Base-by-base conservation (phyloP, 2,888 invertebrate genomes). In the Tillus elongatus region DNA sequence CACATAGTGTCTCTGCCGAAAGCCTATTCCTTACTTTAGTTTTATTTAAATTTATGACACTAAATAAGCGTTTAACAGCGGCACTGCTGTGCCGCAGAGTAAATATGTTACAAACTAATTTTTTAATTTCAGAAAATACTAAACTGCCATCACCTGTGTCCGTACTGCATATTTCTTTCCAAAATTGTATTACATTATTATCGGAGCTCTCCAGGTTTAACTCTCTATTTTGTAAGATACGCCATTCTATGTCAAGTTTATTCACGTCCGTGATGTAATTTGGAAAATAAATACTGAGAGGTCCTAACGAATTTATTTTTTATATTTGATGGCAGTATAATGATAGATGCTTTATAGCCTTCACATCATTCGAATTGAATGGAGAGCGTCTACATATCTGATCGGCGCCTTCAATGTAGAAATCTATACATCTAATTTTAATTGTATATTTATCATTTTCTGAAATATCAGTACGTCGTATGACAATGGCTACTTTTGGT, bases 31-130 rank as follows among this genome's bases (percentile, higher is more conserved):
- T 33, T 13, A 33, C 13, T 31, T 41, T 39, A 28, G 34, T 41
- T 41, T 41, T 41, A n/a, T n/a, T n/a, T n/a, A n/a, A 14, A 35
- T 41, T 41, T 33, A 42, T 40, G 13, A 29, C 30, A 14, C 38
- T 38, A 27, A 42, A 40, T 30, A 42, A 27, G 11, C 42, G n/a
- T 39, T 42, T 39, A 13, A 42, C 39, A 8, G 30, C 27, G 14
- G 42, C 42, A 29, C 39, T 39, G 8, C 35, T 37, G 27, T 40
- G 42, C 9, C 36, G 39, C 12, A 41, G 15, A 32, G 19, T 27
- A 34, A 41, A 40, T 12, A 41, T 26, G 11, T 28, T 32, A 26
- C 19, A 36, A 14, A 39, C 35, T 38, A 40, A 42, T 13, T 42
- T 28, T 11, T 10, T 14, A 27, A 42, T 11, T 13, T 32, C 12